Conservation (phyloP, 2,888 invertebrate genomes). For the Netelia virgata region DNA sequence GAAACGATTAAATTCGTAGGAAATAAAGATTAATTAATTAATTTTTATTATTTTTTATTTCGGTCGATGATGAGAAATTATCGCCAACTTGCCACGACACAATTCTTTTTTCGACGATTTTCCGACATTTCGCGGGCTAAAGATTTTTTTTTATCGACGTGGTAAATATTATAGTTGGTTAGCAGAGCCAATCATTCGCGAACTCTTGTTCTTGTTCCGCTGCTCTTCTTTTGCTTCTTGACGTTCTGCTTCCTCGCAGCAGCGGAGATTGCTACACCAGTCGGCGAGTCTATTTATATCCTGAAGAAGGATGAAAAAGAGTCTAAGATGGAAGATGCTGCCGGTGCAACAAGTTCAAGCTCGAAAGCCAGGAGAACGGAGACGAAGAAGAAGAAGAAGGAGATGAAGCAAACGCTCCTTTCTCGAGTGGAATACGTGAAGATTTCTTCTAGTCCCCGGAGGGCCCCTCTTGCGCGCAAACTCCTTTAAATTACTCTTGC, state of each 20-base stretch:
- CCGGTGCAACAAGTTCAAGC: slow-evolving; percentile 43
- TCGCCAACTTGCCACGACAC: neutral
- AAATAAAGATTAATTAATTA: too few relatives aligned
- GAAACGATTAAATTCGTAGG: too few relatives aligned
- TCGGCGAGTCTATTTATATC: slow-evolving; percentile 63
- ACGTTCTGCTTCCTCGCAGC: slow-evolving; percentile 20
- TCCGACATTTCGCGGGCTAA: neutral
- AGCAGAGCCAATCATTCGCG: slow-evolving; percentile 28
- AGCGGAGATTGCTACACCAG: slow-evolving; percentile 34
- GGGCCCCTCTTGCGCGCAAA: neutral
- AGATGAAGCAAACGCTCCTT: slow-evolving; percentile 25
- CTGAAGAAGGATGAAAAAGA: slow-evolving; percentile 41
- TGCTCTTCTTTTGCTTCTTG: slow-evolving; percentile 15
- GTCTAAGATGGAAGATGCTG: slow-evolving; percentile 23
- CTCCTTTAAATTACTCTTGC: slow-evolving; percentile 12
- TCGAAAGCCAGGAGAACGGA: slow-evolving; percentile 20
- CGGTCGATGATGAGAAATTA: neutral
- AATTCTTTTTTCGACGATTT: neutral
- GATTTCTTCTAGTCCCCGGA: slow-evolving; percentile 28
- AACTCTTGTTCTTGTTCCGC: slow-evolving; percentile 18
- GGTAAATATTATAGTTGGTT: neutral
- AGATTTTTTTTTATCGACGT: neutral
- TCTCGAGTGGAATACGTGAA: slow-evolving; percentile 16
- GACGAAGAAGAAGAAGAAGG: slow-evolving; percentile 30
- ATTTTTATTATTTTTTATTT: too few relatives aligned